phyloP scores from a whole-genome alignment of 1,140 invertebrate species.

The Rhagoletis pomonella region DNA sequence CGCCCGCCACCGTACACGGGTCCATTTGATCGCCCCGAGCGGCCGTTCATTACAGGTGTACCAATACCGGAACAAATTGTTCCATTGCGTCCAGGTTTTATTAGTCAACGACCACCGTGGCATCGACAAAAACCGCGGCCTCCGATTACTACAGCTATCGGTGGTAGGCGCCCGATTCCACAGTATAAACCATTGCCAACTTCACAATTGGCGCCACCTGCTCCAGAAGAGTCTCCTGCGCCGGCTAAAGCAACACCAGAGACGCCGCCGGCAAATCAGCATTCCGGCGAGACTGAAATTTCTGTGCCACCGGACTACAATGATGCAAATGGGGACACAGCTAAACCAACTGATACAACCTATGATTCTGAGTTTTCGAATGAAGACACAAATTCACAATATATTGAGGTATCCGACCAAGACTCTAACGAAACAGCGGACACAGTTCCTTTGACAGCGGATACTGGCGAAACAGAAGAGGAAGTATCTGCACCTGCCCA shows the following conservation, averaged over 20 bases:
- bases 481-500: not conserved
- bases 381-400: conserved; percentile 69
- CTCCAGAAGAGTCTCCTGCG: conserved; percentile 23
- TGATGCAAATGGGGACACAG: conserved; percentile 58
- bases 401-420: conserved; percentile 70
- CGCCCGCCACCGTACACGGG: conserved; percentile 77
- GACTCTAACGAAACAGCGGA: conserved; percentile 61
- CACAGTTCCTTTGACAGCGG: not conserved
- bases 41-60: conserved; percentile 80
- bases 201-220: conserved; percentile 60
- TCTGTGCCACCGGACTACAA: conserved; percentile 63
- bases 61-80: conserved; percentile 85
- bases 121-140: conserved; percentile 77
- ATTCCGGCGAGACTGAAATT: conserved; percentile 27
- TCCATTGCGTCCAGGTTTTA: conserved; percentile 76
- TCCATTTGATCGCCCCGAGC: conserved; percentile 80
- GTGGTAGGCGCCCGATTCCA: conserved; percentile 75
- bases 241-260: conserved; percentile 50
- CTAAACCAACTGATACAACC: conserved; percentile 68
- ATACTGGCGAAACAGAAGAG: conserved; percentile 27
- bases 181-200: conserved; percentile 77
- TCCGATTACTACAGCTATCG: conserved; percentile 67
- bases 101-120: conserved; percentile 78
- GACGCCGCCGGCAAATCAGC: not conserved
- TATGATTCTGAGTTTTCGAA: conserved; percentile 72